Evolutionary conservation across 2,113 vertebrate genomes (phyloP).

Genomic region (Otocyon megalotis): DNA sequence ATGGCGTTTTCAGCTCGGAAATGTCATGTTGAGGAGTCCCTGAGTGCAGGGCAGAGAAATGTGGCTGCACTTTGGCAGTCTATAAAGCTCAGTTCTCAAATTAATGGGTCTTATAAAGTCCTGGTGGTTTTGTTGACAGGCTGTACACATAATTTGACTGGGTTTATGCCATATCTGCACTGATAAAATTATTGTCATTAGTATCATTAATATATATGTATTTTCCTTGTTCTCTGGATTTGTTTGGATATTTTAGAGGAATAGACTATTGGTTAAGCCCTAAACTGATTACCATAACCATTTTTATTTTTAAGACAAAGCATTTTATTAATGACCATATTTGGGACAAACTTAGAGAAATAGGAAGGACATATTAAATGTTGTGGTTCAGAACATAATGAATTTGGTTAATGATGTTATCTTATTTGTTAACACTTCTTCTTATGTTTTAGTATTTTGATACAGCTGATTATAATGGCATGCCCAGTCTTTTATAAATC

Average conservation of each 20-base stretch:
- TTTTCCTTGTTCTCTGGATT: slow-evolving; percentile 1
- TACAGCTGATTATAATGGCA: not conserved
- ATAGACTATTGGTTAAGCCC: not conserved
- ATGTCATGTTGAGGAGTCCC: slow-evolving; percentile 60
- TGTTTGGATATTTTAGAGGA: not conserved
- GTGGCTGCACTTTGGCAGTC: slow-evolving; percentile 20
- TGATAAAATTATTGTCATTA: slow-evolving; percentile 1
- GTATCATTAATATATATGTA: not conserved
- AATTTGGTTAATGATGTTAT: not conserved
- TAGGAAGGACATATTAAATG: not conserved
- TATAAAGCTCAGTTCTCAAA: not conserved
- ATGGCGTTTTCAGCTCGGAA: slow-evolving; percentile 51
- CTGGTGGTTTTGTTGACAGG: not conserved
- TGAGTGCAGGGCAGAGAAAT: not conserved
- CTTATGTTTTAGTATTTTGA: not conserved
- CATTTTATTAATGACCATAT: slow-evolving; percentile 5
- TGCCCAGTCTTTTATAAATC: not conserved
- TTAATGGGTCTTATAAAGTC: not conserved
- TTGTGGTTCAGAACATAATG: not conserved
- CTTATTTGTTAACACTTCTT: not conserved
- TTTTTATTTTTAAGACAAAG: slow-evolving; percentile 56
- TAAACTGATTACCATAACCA: not conserved
- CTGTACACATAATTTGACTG: not conserved
- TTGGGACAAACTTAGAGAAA: not conserved
- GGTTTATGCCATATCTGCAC: not conserved